Conservation (phyloP, 2,888 invertebrate genomes). For the Amiota mariae region DNA sequence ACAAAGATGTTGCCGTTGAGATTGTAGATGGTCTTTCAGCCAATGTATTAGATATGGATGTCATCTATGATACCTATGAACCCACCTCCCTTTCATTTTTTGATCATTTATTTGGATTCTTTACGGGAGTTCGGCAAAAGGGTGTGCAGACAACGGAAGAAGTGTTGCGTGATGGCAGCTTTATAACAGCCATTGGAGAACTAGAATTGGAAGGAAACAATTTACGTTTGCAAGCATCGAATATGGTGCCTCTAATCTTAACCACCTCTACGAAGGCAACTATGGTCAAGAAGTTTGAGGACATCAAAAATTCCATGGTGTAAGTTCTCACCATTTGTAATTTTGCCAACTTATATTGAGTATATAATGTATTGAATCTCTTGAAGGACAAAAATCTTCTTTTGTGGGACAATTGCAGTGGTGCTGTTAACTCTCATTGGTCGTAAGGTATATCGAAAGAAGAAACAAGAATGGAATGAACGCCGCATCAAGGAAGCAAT, state of each 20-base stretch:
- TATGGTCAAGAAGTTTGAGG: constrained; percentile 82
- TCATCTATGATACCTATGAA: constrained; percentile 86
- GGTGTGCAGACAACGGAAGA: constrained; percentile 91
- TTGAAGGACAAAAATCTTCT: constrained; percentile 70
- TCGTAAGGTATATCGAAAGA: constrained; percentile 75
- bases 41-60: constrained; percentile 83
- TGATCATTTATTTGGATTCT: constrained; percentile 88
- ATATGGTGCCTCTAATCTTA: constrained; percentile 83
- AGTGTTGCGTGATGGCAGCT: constrained; percentile 87
- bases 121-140: constrained; percentile 86
- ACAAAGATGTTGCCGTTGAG: constrained; percentile 79
- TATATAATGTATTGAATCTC: constrained; percentile 14
- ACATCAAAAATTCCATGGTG: constrained; percentile 82
- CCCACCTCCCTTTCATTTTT: constrained; percentile 84
- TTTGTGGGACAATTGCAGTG: constrained; percentile 77
- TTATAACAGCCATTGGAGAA: constrained; percentile 87
- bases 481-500: constrained; percentile 76
- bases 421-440: constrained; percentile 75
- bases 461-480: constrained; percentile 77
- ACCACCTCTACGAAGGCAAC: constrained; percentile 86
- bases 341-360: not conserved
- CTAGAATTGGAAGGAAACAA: constrained; percentile 80
- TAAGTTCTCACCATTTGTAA: constrained; percentile 61
- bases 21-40: constrained; percentile 84
- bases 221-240: constrained; percentile 83